Evolutionary conservation across 2,888 invertebrate species (phyloP), one percentile per base, ranked within the genome.

Genomic region (Lysandra bellargus): DNA sequence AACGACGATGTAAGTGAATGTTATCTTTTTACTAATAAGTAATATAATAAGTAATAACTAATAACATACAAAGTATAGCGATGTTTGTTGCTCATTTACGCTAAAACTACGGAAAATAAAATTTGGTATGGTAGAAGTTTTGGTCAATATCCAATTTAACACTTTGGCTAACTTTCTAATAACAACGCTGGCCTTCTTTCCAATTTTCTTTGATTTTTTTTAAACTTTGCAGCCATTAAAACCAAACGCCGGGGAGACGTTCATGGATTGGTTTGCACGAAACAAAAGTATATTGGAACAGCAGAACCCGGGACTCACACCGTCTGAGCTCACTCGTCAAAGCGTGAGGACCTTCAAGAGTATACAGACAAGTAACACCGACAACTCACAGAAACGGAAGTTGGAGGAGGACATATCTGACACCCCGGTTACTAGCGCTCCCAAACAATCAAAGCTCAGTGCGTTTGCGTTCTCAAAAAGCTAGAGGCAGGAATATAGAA

Each of bases 221-320:
- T 4, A 64, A 12, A 60, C 73, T 64, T 88, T 86, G 1, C 88
- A 94, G 94, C 88, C 89, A 4, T 81, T 89, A 60, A 89, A 90
- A 83, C 90, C 92, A 1, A 81, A 87, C 0, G 88, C 89, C 53
- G 92, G 91, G n/a, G 95, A 95, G 86, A 91, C 94, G 4, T 96
- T 96, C 84, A 89, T 95, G 37, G 92, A 93, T 57, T 97, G 96
- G 96, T 96, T 95, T 82, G 89, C 93, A 1, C 93, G 95, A 80
- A 95, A 96, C 85, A 96, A 95, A 85, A 83, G 91, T 3, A 83
- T 87, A 14, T 85, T 97, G n/a, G 94, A 96, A 84, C 89, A 90
- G 74, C 95, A 96, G 83, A 91, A 95, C 84, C 95, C 96, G 0
- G 95, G 95, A 12, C 84, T 95, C 14, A 91, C 92, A 4, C 89